Evolutionary conservation across 92 coral and sea anemone genomes (phyloP).

Genomic region (Montipora capitata): DNA sequence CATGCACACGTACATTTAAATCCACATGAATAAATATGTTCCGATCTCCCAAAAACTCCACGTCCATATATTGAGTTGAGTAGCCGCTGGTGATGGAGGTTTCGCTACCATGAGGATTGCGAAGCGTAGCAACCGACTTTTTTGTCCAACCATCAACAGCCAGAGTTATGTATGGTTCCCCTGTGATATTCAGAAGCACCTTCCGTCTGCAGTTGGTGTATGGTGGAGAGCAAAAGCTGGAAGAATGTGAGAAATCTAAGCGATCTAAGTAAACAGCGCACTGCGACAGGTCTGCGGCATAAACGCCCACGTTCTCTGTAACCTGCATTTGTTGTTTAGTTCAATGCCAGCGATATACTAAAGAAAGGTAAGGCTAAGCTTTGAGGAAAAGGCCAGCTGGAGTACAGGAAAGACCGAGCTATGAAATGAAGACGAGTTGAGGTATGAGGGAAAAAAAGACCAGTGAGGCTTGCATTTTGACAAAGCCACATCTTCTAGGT

Average conservation of each 20-base stretch:
- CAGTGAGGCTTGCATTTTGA: too few relatives aligned
- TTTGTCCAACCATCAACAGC: slow-evolving; percentile 54
- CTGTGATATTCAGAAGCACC: slow-evolving; percentile 73
- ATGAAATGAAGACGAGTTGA: too few relatives aligned
- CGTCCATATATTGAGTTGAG: slow-evolving; percentile 61
- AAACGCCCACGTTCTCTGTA: too few relatives aligned
- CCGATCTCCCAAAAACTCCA: slow-evolving; percentile 77
- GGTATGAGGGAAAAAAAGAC: too few relatives aligned
- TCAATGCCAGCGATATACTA: too few relatives aligned
- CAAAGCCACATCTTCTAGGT: too few relatives aligned
- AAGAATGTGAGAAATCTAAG: neutral
- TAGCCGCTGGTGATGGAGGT: slow-evolving; percentile 38
- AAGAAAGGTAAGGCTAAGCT: too few relatives aligned
- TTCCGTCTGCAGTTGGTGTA: slow-evolving; percentile 72
- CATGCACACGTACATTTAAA: slow-evolving; percentile 6
- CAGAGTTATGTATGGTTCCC: slow-evolving; percentile 70
- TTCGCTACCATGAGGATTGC: slow-evolving; percentile 54
- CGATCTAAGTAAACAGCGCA: neutral
- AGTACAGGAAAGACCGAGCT: too few relatives aligned
- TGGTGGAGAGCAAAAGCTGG: slow-evolving; percentile 23
- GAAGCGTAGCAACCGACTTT: slow-evolving; percentile 73
- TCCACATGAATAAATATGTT: slow-evolving; percentile 82
- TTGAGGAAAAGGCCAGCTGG: too few relatives aligned
- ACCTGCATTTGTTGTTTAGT: too few relatives aligned
- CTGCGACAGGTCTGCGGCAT: too few relatives aligned